phyloP scores from a whole-genome alignment of 2,888 invertebrate genomes.

The Lamproptera curius region DNA sequence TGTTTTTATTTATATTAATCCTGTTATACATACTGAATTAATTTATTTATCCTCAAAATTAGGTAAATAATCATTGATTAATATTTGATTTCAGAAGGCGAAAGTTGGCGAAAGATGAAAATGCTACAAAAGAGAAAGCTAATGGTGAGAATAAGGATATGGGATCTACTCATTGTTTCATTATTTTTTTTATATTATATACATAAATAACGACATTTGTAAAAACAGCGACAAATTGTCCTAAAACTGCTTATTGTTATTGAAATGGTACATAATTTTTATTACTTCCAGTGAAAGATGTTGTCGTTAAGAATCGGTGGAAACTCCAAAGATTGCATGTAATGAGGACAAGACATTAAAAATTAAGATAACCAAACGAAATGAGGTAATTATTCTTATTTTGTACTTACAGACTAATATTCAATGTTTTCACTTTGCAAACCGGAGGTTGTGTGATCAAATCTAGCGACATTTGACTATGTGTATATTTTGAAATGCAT shows the following conservation, averaged over 20 bases:
- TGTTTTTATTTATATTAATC: background rate
- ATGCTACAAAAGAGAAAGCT: background rate
- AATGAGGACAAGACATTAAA: conserved; percentile 39
- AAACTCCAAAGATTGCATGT: conserved; percentile 12
- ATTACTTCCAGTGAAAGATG: conserved; percentile 1
- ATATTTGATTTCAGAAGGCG: conserved; percentile 15
- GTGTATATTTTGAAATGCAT: no score
- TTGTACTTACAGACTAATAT: no score
- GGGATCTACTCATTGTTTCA: no score
- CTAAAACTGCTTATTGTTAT: background rate
- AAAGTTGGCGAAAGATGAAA: background rate
- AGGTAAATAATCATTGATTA: background rate
- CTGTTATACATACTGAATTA: background rate
- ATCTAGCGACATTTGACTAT: no score
- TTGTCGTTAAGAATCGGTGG: conserved; percentile 2
- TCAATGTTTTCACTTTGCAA: no score
- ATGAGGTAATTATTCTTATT: conserved; percentile 41
- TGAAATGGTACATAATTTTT: background rate
- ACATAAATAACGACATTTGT: no score
- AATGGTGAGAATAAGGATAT: conserved; percentile 5
- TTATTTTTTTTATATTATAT: background rate
- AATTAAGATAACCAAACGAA: conserved; percentile 54
- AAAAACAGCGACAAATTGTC: no score
- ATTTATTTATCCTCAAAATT: no score
- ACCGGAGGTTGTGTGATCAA: no score